phyloP scores from a whole-genome alignment of 2,888 invertebrate genomes.

The Antheraea assamensis region DNA sequence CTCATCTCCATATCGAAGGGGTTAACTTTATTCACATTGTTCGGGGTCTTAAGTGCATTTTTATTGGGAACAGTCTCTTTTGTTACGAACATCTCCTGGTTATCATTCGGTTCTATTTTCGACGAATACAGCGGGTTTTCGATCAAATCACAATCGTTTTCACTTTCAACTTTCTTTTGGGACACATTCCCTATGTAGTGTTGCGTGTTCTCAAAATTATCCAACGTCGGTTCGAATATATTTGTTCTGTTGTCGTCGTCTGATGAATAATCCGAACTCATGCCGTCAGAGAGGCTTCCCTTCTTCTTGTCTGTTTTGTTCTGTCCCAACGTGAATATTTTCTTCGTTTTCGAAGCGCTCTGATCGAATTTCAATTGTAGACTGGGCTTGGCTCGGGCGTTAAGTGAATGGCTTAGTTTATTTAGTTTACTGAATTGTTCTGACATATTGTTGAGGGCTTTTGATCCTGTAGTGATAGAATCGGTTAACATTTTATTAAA shows the following conservation, averaged over 20 bases:
- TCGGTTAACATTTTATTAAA: not conserved
- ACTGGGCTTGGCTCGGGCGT: slow-evolving; percentile 79
- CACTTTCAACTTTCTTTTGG: slow-evolving; percentile 47
- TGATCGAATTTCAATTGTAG: slow-evolving; percentile 77
- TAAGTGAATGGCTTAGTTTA: slow-evolving; percentile 85
- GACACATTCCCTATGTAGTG: slow-evolving; percentile 67
- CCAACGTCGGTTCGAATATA: slow-evolving; percentile 75
- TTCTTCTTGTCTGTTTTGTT: slow-evolving; percentile 81
- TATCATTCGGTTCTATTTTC: slow-evolving; percentile 65
- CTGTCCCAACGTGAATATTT: slow-evolving; percentile 78
- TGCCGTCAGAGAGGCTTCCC: slow-evolving; percentile 85
- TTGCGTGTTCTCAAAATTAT: slow-evolving; percentile 76
- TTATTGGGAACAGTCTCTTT: slow-evolving; percentile 68
- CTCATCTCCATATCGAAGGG: slow-evolving; percentile 66
- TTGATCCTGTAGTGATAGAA: slow-evolving; percentile 83
- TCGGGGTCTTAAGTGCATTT: slow-evolving; percentile 63
- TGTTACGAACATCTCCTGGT: slow-evolving; percentile 82
- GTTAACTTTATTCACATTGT: slow-evolving; percentile 60
- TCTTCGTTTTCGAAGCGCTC: slow-evolving; percentile 65
- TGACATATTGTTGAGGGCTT: slow-evolving; percentile 92
- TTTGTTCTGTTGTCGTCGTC: slow-evolving; percentile 79
- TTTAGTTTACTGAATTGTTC: slow-evolving; percentile 94
- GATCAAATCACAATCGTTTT: slow-evolving; percentile 71
- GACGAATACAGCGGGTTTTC: slow-evolving; percentile 76
- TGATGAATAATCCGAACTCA: slow-evolving; percentile 79